A percentile compares a stretch with the other conserved stretches of the same genome.
phyloP scores from a whole-genome alignment of 2,888 invertebrate species.

The Patella depressa region DNA sequence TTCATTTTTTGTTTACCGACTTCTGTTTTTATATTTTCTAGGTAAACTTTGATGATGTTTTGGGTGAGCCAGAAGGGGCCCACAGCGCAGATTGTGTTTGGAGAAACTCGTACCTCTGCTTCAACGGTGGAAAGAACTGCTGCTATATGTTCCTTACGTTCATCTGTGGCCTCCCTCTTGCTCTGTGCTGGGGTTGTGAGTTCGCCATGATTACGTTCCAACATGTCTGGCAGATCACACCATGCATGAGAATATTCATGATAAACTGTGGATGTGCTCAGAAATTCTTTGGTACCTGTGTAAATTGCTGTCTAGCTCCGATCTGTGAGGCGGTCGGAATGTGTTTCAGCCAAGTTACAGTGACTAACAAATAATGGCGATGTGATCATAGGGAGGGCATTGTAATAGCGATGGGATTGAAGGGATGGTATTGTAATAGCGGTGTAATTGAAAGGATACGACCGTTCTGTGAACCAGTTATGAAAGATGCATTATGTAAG shows the following conservation, averaged over 20 bases:
- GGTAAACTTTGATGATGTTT: slow-evolving; percentile 54
- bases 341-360: slow-evolving; percentile 55
- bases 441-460: too few species aligned
- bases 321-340: slow-evolving; percentile 75
- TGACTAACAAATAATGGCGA: slow-evolving; percentile 39
- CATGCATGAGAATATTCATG: slow-evolving; percentile 78
- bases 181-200: slow-evolving; percentile 74
- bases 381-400: too few species aligned
- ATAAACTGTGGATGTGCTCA: slow-evolving; percentile 73
- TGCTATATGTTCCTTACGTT: slow-evolving; percentile 81
- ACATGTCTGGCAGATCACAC: slow-evolving; percentile 83
- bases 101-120: slow-evolving; percentile 77
- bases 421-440: too few species aligned
- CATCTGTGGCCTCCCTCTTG: slow-evolving; percentile 79
- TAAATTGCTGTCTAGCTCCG: slow-evolving; percentile 77
- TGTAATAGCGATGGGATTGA: too few species aligned
- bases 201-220: slow-evolving; percentile 74
- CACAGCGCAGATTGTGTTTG: slow-evolving; percentile 79
- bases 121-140: slow-evolving; percentile 78
- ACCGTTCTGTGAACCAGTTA: too few species aligned
- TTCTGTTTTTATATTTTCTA: slow-evolving; percentile 25
- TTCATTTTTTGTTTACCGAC: background rate
- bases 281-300: slow-evolving; percentile 69
- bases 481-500: too few species aligned
- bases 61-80: slow-evolving; percentile 61